These are phyloP conservation scores for Euleptes europaea DNA, from an alignment of 2,113 vertebrate species.

Conservation along the genomic window DNA sequence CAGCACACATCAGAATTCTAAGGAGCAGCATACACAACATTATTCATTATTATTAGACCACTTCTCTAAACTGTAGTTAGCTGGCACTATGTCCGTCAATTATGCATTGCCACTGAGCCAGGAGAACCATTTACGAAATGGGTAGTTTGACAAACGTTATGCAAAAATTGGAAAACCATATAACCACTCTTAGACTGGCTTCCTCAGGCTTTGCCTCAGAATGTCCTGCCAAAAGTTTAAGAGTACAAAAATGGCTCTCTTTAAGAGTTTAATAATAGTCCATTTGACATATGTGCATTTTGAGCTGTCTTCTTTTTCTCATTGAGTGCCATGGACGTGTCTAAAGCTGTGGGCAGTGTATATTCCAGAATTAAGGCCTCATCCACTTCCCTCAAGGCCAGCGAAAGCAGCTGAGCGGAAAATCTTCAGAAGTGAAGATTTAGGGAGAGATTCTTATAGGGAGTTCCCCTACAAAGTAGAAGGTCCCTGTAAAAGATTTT, in stretches of 20 bases:
- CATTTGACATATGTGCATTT: constrained; percentile 3
- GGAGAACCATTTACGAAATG: constrained; percentile 21
- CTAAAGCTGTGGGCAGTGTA: not conserved
- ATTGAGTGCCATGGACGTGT: not conserved
- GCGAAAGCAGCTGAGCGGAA: not conserved
- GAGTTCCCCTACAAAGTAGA: not conserved
- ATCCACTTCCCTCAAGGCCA: not conserved
- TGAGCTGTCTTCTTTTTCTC: not conserved
- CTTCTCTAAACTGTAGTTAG: constrained; percentile 17
- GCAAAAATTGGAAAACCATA: constrained; percentile 28
- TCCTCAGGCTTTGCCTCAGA: constrained; percentile 28
- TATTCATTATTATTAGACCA: rapidly evolving
- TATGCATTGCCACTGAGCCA: not conserved
- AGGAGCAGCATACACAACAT: not conserved
- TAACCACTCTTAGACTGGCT: constrained; percentile 23
- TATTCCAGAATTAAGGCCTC: not conserved
- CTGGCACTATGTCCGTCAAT: rapidly evolving
- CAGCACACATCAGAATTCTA: not conserved
- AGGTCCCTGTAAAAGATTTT: not conserved
- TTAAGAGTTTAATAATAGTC: constrained; percentile 12
- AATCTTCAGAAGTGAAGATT: not conserved
- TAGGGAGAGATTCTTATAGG: not conserved
- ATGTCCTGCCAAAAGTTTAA: constrained; percentile 7
- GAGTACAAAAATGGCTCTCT: not conserved
- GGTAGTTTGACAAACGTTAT: constrained; percentile 26